Evolutionary conservation across 2,888 invertebrate species (phyloP), one percentile per base, ranked within the genome.

Genomic region (Isoperla grammatica): DNA sequence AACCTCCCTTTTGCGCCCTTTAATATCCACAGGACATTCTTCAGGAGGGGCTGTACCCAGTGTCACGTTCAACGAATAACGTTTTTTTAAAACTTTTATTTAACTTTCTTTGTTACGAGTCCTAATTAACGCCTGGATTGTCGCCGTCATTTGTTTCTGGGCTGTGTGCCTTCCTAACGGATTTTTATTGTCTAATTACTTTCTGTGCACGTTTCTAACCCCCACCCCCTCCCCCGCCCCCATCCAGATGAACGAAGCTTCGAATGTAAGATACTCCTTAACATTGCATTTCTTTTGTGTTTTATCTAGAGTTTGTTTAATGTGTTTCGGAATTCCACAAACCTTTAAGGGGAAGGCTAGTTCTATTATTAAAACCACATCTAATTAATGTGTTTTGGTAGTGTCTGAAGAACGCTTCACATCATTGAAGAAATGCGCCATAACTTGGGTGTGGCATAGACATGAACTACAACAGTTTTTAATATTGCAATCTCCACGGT

Each of bases 171-270:
- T 6, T 13, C 50, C 50, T 67, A 71, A 69, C 72, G 74, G 75
- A 75, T 75, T 76, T 76, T 75, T 75, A 75, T 74, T 71, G 64
- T 69, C 73, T 76, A 76, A 76, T 76, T 76, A 75, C 73, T 74
- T 75, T 74, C 45, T 20, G 62, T 48, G 48, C 19, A 13, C 50
- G 15, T 35, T 35, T 15, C 50, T 35, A 12, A 29, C 45, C 45
- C 45, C 45, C 45, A n/a, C 45, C 50, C 29, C 50, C 23, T n/a
- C 48, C 23, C 48, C 22, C 50, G 13, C 50, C 35, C 48, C 2
- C 22, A 29, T 8, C 29, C 29, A 29, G 8, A 29, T 6, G 29
- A 29, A 29, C 29, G n/a, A 29, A 29, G 29, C 29, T 29, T 29
- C 29, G 29, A 29, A 29, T 29, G 29, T 29, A 29, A 29, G 29